Conservation (phyloP, 1,140 invertebrate genomes). For the Phocides pigmalion region DNA sequence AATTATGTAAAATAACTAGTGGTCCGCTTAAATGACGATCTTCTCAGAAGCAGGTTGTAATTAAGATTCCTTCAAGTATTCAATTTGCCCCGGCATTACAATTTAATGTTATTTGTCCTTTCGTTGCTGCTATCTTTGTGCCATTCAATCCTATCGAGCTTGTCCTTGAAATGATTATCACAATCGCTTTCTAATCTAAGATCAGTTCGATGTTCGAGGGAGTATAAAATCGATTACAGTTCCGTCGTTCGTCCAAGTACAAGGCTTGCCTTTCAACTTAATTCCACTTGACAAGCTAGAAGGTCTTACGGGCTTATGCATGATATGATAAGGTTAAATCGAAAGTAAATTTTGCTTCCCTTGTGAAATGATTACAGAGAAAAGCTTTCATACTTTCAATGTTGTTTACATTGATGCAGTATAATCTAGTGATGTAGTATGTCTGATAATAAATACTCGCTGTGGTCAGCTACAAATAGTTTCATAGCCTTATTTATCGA, state of each 20-base stretch:
- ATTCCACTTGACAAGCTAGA: background rate
- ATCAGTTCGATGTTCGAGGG: background rate
- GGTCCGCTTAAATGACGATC: too few relatives aligned
- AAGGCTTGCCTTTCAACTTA: constrained; percentile 7
- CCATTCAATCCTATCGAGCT: background rate
- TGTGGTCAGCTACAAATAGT: too few relatives aligned
- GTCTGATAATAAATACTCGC: too few relatives aligned
- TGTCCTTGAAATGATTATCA: background rate
- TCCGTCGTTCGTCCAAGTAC: background rate
- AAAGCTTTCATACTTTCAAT: too few relatives aligned
- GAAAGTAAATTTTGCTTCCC: too few relatives aligned
- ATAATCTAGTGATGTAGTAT: too few relatives aligned
- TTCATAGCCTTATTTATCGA: too few relatives aligned
- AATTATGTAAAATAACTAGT: too few relatives aligned
- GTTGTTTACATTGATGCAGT: too few relatives aligned
- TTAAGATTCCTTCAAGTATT: background rate
- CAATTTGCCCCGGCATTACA: background rate
- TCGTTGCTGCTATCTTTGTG: background rate
- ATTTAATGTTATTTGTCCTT: background rate
- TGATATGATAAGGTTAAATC: too few relatives aligned
- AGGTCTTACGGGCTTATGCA: too few relatives aligned
- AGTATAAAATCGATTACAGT: constrained; percentile 9
- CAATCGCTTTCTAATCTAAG: background rate
- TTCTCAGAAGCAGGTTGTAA: background rate
- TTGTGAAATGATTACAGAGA: too few relatives aligned